Conservation (phyloP, 2,113 vertebrate genomes). For the Lota lota region DNA sequence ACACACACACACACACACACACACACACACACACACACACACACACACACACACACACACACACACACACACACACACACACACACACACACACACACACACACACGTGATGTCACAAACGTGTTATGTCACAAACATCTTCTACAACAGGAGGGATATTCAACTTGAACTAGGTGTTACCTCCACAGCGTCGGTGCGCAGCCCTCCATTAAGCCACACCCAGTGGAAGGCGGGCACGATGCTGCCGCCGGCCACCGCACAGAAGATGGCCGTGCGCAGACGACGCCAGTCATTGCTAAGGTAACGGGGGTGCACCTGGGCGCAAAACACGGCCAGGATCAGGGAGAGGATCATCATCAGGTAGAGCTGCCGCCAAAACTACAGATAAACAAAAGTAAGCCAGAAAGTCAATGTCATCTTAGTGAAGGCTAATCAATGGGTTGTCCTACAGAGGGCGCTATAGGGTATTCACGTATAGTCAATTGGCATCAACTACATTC, state of each 20-base stretch:
- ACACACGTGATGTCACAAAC: too few relatives aligned
- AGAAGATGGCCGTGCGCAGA: constrained; percentile 87
- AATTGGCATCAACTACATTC: neutral
- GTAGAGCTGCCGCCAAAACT: constrained; percentile 98
- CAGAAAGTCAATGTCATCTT: too few relatives aligned
- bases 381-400: neutral
- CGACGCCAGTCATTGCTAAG: constrained; percentile 89
- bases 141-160: too few relatives aligned
- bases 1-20: neutral
- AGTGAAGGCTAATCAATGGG: neutral
- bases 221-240: constrained; percentile 92
- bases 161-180: constrained; percentile 55
- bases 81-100: neutral
- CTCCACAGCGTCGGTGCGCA: constrained; percentile 84
- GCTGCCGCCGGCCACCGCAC: constrained; percentile 86
- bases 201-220: constrained; percentile 90
- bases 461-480: neutral
- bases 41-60: too few relatives aligned
- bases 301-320: constrained; percentile 93
- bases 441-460: neutral
- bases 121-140: too few relatives aligned
- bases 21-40: too few relatives aligned
- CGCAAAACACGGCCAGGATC: constrained; percentile 93
- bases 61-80: constrained; percentile 9
- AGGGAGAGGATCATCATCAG: constrained; percentile 87